Conservation (phyloP, 2,113 vertebrate genomes). For the Caranx ignobilis region DNA sequence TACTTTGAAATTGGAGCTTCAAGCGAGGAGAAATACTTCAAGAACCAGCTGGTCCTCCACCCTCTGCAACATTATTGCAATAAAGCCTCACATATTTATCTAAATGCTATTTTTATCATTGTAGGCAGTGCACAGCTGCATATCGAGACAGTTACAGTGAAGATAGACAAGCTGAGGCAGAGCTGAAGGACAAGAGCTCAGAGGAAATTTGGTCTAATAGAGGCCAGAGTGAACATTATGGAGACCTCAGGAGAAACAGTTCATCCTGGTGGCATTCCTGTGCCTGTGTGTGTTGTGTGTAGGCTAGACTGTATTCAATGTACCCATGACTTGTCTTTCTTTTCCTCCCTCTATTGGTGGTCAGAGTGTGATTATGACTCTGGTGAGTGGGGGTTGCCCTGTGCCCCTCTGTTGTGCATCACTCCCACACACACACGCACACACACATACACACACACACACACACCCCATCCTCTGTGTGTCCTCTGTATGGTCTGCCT, state of each 20-base stretch:
- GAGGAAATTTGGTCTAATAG: not conserved
- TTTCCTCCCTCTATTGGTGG: constrained; percentile 80
- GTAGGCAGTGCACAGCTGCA: not conserved
- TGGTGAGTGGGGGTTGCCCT: constrained; percentile 82
- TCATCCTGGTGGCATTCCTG: constrained; percentile 32
- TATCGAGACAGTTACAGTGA: not conserved
- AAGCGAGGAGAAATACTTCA: not conserved
- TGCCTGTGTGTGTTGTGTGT: constrained; percentile 40
- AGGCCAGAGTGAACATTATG: not conserved
- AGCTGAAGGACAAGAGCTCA: not conserved
- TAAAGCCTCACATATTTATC: not conserved
- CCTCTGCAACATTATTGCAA: not conserved
- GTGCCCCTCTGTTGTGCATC: constrained; percentile 68
- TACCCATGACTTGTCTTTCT: constrained; percentile 81
- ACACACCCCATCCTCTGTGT: constrained; percentile 54
- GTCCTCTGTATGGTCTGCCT: constrained; percentile 68
- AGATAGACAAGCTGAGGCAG: not conserved
- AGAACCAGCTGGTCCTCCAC: not conserved
- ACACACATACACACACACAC: constrained; percentile 25
- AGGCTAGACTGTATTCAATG: constrained; percentile 64
- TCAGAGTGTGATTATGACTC: constrained; percentile 85
- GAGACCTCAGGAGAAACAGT: constrained; percentile 12
- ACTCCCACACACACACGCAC: constrained; percentile 32
- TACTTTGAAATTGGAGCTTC: not conserved
- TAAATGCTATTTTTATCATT: not conserved